A percentile compares a stretch with the other conserved stretches of the same genome.
Conservation (phyloP, 2,797 vertebrate species). For the Acanthiza pusilla region DNA sequence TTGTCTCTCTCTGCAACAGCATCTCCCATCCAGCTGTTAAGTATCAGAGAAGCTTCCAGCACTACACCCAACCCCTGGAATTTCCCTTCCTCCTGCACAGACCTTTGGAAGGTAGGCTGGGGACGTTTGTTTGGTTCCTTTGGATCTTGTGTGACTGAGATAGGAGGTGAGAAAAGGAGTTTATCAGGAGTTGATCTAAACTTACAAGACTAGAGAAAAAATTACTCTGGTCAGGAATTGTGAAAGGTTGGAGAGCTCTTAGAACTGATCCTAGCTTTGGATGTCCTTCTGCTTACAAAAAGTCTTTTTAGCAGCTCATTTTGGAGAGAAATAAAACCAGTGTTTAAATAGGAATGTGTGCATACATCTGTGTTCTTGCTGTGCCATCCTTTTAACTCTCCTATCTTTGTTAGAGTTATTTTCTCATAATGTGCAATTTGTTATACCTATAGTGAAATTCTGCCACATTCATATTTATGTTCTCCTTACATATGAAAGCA, state of each 20-base stretch:
- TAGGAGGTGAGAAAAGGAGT: not conserved
- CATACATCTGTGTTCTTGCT: not conserved
- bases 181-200: not conserved
- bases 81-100: not conserved
- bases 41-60: constrained; percentile 29
- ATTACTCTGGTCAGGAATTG: not conserved
- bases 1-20: constrained; percentile 68
- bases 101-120: constrained; percentile 64
- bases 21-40: constrained; percentile 26
- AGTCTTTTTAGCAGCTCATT: not conserved
- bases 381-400: not conserved
- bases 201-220: not conserved
- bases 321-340: not conserved
- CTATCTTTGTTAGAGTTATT: not conserved
- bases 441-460: not conserved
- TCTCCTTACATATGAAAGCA: not conserved
- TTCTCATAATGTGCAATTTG: not conserved
- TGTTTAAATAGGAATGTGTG: not conserved
- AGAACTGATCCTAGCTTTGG: not conserved
- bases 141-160: not conserved
- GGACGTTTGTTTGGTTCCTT: not conserved
- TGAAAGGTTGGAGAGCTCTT: not conserved
- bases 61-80: not conserved
- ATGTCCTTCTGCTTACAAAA: not conserved
- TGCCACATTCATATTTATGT: not conserved